Evolutionary conservation across 2,888 invertebrate species (phyloP), one percentile per base, ranked within the genome.

Genomic region (Aporophyla nigra): DNA sequence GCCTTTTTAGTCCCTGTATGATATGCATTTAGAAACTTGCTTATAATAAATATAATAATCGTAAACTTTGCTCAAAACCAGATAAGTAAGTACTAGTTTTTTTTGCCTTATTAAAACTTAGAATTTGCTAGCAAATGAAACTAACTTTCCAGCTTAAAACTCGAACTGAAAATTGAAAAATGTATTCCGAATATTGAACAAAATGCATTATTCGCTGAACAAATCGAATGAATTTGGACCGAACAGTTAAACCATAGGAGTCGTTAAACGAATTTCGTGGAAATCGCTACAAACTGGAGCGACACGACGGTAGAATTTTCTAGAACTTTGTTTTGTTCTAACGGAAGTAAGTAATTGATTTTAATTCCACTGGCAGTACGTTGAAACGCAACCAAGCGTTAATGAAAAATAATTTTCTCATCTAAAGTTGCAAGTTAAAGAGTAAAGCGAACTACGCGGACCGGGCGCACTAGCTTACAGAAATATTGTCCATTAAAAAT

Each of bases 351-450:
- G 86, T 94, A 95, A 95, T 95, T 95, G 95, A 95, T 95, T 95
- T 94, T 94, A 95, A 94, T 95, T 95, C 91, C 88, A 87, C 90
- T 90, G 88, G 92, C 91, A 91, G 93, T 93, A 93, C 92, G 92
- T 92, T 93, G 85, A 91, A 92, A 93, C 86, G 92, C 93, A 93
- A 89, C 92, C 85, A 86, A 94, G 93, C 94, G 93, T 93, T 93
- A 95, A 95, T 95, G 94, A 94, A 95, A 95, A 95, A 95, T 95
- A 93, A 94, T 95, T 95, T 94, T 91, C 92, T 89, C 92, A 92
- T 92, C 91, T 92, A 88, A 93, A 94, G 91, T 93, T 92, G 92
- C 90, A 93, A 93, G 92, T 92, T 93, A 89, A 90, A 91, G 90
- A 92, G 91, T 89, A 86, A 85, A 81, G 88, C 81, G 89, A 90